Evolutionary conservation across 2,797 vertebrate species (phyloP).

Genomic region (Falco rusticolus): DNA sequence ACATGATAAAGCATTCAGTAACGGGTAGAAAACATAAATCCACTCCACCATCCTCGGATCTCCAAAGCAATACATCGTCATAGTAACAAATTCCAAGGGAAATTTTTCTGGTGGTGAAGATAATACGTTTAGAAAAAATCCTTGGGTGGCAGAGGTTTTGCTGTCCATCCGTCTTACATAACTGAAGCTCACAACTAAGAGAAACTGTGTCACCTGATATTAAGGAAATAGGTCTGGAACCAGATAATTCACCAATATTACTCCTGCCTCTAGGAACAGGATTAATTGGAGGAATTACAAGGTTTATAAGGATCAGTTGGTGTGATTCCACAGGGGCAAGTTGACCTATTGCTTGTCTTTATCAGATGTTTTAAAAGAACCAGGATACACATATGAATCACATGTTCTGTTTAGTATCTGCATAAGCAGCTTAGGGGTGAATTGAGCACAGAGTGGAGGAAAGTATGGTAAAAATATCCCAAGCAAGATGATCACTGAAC

Average conservation of each 20-base stretch:
- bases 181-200: not conserved
- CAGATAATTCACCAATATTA: not conserved
- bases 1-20: not conserved
- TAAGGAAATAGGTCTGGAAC: slow-evolving; percentile 7
- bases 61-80: not conserved
- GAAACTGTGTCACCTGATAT: not conserved
- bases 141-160: not conserved
- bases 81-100: slow-evolving; percentile 12
- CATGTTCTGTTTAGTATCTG: slow-evolving; percentile 6
- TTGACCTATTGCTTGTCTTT: slow-evolving; percentile 36
- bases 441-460: not conserved
- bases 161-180: not conserved
- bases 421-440: not conserved
- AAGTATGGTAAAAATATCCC: not conserved
- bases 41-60: not conserved
- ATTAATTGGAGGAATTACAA: slow-evolving; percentile 28
- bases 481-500: not conserved
- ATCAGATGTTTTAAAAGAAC: slow-evolving; percentile 30
- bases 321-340: not conserved
- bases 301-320: slow-evolving; percentile 6
- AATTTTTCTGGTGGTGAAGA: slow-evolving; percentile 7
- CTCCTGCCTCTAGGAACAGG: not conserved
- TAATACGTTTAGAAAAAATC: not conserved
- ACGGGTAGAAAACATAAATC: slow-evolving; percentile 8
- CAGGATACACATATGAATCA: slow-evolving; percentile 1